Evolutionary conservation across 2,113 vertebrate species (phyloP), one percentile per base, ranked within the genome.

Genomic region (rat (Rattus norvegicus)): DNA sequence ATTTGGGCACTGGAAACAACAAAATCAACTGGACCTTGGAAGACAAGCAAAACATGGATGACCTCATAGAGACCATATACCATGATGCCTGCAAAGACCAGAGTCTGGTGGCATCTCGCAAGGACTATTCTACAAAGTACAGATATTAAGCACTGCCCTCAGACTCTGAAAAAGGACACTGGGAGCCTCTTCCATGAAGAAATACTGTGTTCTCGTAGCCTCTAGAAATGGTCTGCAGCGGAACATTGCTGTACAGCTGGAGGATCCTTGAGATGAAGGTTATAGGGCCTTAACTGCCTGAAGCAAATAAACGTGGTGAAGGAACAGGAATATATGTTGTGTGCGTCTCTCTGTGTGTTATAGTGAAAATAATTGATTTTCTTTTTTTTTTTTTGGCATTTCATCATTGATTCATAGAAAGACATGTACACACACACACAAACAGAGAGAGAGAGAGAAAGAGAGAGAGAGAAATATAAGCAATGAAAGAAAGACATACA

Each of bases 21-120:
- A 99, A 99, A 98, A 99, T 99, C 97, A 99, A 99, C 98, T 99
- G 99, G 99, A 99, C 99, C 22, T 99, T 99, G 99, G 99, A 99
- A 97, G 99, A 99, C 98, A 99, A 99, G 95, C 99, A 99, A 98
- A 99, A 99, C 97, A 99, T 99, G 99, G 99, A 99, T 76, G 99
- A 99, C 98, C 99, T 99, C 98, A 98, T 99, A 86, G 99, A 99
- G 97, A 99, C 99, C 0, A 99, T 99, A 79, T 99, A 99, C 95
- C 98, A 99, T 81, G 99, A 99, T 5, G 99, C 99, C 7, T 99
- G 99, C 84, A 99, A 99, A 98, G 99, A 99, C 86, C 97, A 99
- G 56, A 99, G 99, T 98, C 98, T 99, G 85, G 99, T 99, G 3
- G 99, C 99, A 65, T 99, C 99, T 0, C 99, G 99, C 0, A 99